These are phyloP conservation scores for Drosophila pegasa DNA, from an alignment of 2,888 invertebrate genomes.

Conservation along the genomic window DNA sequence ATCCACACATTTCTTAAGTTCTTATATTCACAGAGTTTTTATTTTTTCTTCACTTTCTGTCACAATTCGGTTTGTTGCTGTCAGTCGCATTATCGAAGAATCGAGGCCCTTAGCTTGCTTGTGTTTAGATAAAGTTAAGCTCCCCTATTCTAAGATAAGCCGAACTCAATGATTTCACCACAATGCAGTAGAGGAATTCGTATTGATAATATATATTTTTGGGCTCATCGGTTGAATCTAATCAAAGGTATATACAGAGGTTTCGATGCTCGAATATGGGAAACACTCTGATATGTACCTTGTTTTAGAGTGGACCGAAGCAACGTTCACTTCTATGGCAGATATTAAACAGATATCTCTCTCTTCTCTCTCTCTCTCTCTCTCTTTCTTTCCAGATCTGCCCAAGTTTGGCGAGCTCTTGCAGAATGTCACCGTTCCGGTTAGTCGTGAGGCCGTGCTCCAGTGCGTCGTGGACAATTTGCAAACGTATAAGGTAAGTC, in stretches of 20 bases:
- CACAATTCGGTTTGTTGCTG: not conserved
- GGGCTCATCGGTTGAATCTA: slow-evolving; percentile 41
- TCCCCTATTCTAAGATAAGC: slow-evolving; percentile 73
- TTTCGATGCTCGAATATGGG: slow-evolving; percentile 39
- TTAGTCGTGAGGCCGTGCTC: slow-evolving; percentile 89
- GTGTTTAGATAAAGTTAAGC: slow-evolving; percentile 56
- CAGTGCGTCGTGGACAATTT: slow-evolving; percentile 89
- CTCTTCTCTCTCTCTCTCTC: too few relatives aligned
- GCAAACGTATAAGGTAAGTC: slow-evolving; percentile 88
- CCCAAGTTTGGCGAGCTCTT: slow-evolving; percentile 89
- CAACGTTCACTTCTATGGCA: not conserved
- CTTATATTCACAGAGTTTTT: not conserved
- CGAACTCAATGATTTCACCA: slow-evolving; percentile 24
- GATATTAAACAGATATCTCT: not conserved
- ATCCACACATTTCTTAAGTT: too few relatives aligned
- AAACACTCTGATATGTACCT: slow-evolving; percentile 67
- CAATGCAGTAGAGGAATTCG: not conserved
- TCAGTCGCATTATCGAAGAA: slow-evolving; percentile 65
- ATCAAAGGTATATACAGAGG: slow-evolving; percentile 67
- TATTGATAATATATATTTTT: not conserved
- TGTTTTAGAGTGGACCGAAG: slow-evolving; percentile 55
- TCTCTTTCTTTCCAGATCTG: slow-evolving; percentile 87
- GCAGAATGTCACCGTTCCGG: slow-evolving; percentile 89
- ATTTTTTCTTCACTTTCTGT: not conserved
- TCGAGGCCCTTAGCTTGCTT: slow-evolving; percentile 67